Evolutionary conservation across 2,888 invertebrate genomes (phyloP).

Genomic region (Caenorhabditis sp.): DNA sequence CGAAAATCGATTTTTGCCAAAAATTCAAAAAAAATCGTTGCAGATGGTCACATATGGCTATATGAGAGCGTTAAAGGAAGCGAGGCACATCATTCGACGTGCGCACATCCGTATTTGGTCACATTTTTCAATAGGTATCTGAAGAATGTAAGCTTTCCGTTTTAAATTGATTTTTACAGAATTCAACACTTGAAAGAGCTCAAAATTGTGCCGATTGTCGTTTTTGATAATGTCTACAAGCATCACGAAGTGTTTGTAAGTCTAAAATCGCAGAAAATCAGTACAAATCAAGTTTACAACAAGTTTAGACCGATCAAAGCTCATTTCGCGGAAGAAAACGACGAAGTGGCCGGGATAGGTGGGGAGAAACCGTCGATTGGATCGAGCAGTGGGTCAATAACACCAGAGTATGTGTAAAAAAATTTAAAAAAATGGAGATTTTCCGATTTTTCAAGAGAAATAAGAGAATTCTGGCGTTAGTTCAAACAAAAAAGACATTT

Average conservation of each 20-base stretch:
- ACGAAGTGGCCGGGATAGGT: conserved; percentile 2
- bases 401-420: too few species aligned
- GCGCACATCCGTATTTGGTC: conserved; percentile 45
- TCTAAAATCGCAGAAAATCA: not conserved
- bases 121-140: conserved; percentile 58
- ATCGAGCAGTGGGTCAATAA: too few species aligned
- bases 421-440: too few species aligned
- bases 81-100: conserved; percentile 40
- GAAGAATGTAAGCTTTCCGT: not conserved
- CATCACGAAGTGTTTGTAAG: not conserved
- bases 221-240: conserved; percentile 49
- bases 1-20: not conserved
- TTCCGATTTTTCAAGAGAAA: too few species aligned
- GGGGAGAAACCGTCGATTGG: too few species aligned
- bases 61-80: conserved; percentile 56
- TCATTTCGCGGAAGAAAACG: conserved; percentile 36
- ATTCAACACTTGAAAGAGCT: conserved; percentile 46
- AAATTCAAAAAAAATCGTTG: conserved; percentile 2
- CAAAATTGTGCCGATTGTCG: conserved; percentile 55
- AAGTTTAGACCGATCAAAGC: conserved; percentile 21
- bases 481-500: too few species aligned
- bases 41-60: conserved; percentile 69
- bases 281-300: not conserved
- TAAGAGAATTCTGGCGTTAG: too few species aligned
- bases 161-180: conserved; percentile 23